Evolutionary conservation across 2,888 invertebrate genomes (phyloP).

Genomic region (Agonopterix arenella): DNA sequence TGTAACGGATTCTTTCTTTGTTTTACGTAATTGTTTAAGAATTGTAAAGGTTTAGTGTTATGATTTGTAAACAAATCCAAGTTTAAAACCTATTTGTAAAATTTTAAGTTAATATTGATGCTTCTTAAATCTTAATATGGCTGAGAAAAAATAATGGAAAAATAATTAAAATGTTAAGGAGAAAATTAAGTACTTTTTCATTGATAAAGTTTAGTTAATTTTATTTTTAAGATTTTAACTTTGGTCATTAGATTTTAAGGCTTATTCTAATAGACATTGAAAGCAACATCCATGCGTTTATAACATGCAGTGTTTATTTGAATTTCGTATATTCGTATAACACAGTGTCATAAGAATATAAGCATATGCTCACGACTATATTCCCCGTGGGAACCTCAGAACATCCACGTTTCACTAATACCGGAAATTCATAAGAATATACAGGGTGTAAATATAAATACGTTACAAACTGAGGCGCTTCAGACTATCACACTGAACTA

Average conservation of each 20-base stretch:
- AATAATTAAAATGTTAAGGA: constrained; percentile 30
- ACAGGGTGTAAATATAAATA: too few species aligned
- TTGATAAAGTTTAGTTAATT: constrained; percentile 1
- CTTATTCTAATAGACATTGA: constrained; percentile 14
- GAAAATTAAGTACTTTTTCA: constrained; percentile 39
- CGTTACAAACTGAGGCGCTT: too few species aligned
- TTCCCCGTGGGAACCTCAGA: too few species aligned
- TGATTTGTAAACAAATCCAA: neutral
- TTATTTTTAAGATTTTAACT: neutral
- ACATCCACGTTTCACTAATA: too few species aligned
- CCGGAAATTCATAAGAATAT: too few species aligned
- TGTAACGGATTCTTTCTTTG: too few species aligned
- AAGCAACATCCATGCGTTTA: constrained; percentile 40
- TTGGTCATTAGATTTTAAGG: too few species aligned
- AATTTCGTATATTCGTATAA: too few species aligned
- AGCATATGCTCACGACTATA: too few species aligned
- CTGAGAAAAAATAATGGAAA: constrained; percentile 5
- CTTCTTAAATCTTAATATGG: constrained; percentile 4
- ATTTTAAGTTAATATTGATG: neutral
- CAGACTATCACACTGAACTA: too few species aligned
- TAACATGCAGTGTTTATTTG: constrained; percentile 26
- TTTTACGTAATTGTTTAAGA: too few species aligned
- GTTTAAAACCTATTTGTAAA: neutral
- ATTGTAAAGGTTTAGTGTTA: neutral
- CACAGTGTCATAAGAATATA: too few species aligned